Base-by-base conservation (phyloP, 23 tunicate species). In the Styela plicata region DNA sequence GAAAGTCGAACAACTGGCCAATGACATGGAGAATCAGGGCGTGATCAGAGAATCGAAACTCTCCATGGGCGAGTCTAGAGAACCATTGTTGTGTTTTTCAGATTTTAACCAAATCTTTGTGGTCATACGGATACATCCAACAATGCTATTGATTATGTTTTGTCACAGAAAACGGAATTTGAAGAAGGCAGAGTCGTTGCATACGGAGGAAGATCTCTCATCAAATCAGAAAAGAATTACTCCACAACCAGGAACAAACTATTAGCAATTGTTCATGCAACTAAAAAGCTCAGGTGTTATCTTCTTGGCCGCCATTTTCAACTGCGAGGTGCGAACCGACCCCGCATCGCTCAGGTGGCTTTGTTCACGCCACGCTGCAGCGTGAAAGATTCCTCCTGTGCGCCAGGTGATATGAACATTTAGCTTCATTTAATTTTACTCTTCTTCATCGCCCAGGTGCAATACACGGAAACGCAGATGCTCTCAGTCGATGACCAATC, bases 281-380 rank as follows among this genome's bases (percentile, higher is more conserved):
- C 35, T 10, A 80, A 80, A 29, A 16, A 65, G 61, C 67, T 26
- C 57, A 65, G 30, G 25, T 80, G 74, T 67, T 65, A 65, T 67
- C 36, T 65, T n/a, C 25, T 35, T 18, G 61, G 87, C 1, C 23
- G 80, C 24, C 26, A 28, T 2, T 65, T 65, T 32, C 19, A n/a
- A n/a, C n/a, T n/a, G n/a, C n/a, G n/a, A 23, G 19, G 3, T 80
- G 2, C 18, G 84, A 66, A 80, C 84, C 22, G 74, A 80, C 61
- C 84, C 74, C 33, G 80, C 87, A 2, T 23, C 81, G 21, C 36
- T 65, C 3, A 63, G 84, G 2, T 80, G 74, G 84, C 31, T 80
- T 24, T 80, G 74, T 63, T 65, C 66, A n/a, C n/a, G n/a, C n/a
- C n/a, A n/a, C n/a, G n/a, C n/a, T n/a, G 26, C 67, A 74, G 5